Evolutionary conservation across 2,797 vertebrate species (phyloP), one percentile per base, ranked within the genome.

Genomic region (Melopsittacus undulatus): DNA sequence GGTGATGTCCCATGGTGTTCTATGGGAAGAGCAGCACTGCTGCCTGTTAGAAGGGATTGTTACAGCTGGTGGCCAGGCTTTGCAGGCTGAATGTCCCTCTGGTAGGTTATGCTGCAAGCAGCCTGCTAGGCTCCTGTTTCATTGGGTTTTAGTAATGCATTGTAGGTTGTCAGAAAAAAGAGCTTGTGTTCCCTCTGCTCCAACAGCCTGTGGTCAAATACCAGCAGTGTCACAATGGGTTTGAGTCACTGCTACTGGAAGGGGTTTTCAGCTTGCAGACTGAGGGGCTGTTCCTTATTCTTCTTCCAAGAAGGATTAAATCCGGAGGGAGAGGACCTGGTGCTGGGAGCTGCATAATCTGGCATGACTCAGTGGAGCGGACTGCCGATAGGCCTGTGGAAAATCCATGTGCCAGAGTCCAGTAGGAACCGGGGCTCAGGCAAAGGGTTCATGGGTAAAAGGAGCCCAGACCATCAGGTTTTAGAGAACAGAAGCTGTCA

Each of bases 181-280:
- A 68, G 48, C 87, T 63, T 6, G 76, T 36, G 40, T 63, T 83
- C 57, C 64, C 40, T 32, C 23, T 51, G 77, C 42, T 72, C 6
- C 43, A 12, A 0, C 2, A 36, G 63, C 51, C 72, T 10, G 0
- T 15, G 62, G 46, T 43, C 83, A 67, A 63, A 51, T 59, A 38
- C 42, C 40, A 9, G 57, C 0, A 29, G 32, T 1, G 4, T 42
- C 49, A 16, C 0, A 1, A 0, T 13, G 43, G 13, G 40, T 26
- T 87, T 30, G 89, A 90, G 84, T 57, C 52, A 6, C 70, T 42
- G 48, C 36, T 91, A n/a, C 74, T 84, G 75, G 79, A 74, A 78
- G 67, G 48, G 57, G 2, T 54, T 62, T 42, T 13, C 27, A 61
- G 48, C 48, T 72, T 61, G 26, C 49, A 34, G 36, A 1, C 30